These are phyloP conservation scores for Silurus meridionalis DNA, from an alignment of 2,113 vertebrate species.

Conservation along the genomic window DNA sequence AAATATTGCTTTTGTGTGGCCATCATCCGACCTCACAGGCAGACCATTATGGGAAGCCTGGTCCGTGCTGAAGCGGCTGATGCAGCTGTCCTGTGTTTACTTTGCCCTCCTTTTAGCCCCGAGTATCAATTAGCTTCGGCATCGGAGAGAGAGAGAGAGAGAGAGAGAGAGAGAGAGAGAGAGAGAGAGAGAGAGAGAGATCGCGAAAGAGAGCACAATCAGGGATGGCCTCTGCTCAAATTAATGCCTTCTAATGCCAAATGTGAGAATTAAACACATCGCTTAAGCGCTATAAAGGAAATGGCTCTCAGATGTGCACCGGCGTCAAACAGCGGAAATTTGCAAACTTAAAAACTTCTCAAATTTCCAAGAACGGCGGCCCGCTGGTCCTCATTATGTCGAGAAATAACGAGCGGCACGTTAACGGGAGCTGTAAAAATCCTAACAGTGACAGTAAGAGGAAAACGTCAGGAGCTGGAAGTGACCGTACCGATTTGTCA, in stretches of 20 bases:
- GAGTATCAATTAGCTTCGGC: constrained; percentile 65
- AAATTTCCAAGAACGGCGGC: not conserved
- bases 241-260: constrained; percentile 52
- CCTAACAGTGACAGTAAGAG: not conserved
- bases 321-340: constrained; percentile 15
- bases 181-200: constrained; percentile 12
- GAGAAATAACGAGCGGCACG: not conserved
- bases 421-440: constrained; percentile 2
- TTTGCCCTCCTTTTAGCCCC: constrained; percentile 49
- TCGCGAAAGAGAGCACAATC: constrained; percentile 43
- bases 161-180: constrained; percentile 26
- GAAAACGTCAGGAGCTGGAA: not conserved
- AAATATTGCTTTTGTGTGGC: constrained; percentile 77
- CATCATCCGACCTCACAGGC: constrained; percentile 65
- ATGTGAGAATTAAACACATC: constrained; percentile 39
- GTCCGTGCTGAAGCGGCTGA: constrained; percentile 58
- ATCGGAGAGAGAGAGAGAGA: constrained; percentile 44
- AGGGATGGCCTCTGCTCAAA: constrained; percentile 53
- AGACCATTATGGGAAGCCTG: constrained; percentile 59
- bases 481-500: not conserved
- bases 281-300: constrained; percentile 28
- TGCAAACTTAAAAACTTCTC: not conserved
- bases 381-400: not conserved
- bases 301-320: constrained; percentile 46
- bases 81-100: constrained; percentile 69